These are phyloP conservation scores for Cyphomyrus plagiostoma DNA, from an alignment of 2,113 vertebrate species.

Conservation along the genomic window DNA sequence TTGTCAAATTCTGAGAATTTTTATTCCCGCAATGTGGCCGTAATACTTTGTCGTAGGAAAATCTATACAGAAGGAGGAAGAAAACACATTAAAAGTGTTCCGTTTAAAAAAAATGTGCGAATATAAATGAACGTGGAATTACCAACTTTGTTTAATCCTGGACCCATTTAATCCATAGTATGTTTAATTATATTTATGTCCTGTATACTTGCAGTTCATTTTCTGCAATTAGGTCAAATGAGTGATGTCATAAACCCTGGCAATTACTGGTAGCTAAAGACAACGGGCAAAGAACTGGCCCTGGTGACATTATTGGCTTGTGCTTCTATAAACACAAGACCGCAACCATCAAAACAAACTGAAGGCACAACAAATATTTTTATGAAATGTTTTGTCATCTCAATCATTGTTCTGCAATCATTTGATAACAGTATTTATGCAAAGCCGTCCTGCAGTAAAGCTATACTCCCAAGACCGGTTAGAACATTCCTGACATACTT, in stretches of 20 bases:
- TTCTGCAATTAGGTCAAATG: neutral
- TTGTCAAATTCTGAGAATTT: neutral
- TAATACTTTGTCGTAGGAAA: neutral
- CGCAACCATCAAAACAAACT: neutral
- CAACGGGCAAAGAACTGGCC: neutral
- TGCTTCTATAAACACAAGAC: neutral
- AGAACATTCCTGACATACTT: slow-evolving; percentile 23
- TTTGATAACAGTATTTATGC: slow-evolving; percentile 9
- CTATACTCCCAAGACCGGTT: slow-evolving; percentile 2
- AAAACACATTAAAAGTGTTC: neutral
- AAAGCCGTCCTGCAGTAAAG: neutral
- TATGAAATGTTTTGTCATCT: neutral
- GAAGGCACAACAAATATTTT: neutral
- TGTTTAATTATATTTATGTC: neutral
- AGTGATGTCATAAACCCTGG: neutral
- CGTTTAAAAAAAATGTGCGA: neutral
- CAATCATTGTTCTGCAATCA: neutral
- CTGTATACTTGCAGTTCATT: neutral
- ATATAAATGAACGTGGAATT: neutral
- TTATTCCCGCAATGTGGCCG: neutral
- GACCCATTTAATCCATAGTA: neutral
- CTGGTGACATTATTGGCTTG: neutral
- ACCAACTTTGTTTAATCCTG: neutral
- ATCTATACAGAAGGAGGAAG: neutral
- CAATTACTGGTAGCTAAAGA: neutral